Evolutionary conservation across 2,888 invertebrate genomes (phyloP), one percentile per base, ranked within the genome.

Genomic region (Meganola albula): DNA sequence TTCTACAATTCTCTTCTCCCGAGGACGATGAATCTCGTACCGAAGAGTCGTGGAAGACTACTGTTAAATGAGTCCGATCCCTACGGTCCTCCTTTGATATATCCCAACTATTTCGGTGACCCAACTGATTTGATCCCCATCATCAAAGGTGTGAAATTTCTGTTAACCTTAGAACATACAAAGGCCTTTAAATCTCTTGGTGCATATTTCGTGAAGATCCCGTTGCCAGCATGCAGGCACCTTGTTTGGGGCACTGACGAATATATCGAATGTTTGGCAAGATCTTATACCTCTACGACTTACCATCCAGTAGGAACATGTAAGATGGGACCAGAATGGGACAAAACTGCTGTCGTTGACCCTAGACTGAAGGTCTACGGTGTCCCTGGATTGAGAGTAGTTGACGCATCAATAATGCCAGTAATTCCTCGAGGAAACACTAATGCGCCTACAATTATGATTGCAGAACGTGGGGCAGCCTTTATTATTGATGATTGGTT

Each of bases 371-470:
- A 80, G 27, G 91, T 94, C 0, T 88, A 91, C 33, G 93, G 93
- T 1, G 33, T 77, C 0, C 30, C 48, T 4, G 72, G 86, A 2
- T 59, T 92, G 0, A 82, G 94, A 30, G 93, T 94, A 0, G 89
- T 90, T 1, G 94, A 94, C 62, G 90, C 92, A 0, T 93, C 93
- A 3, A 90, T 95, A 21, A 95, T 95, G 93, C 95, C 95, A 0
- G 77, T 73, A 0, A 89, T 94, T 13, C 82, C 91, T 0, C 91
- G 93, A 41, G 93, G 92, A 0, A 95, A 95, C 61, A 94, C 94
- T 0, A 94, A 94, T 55, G 95, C 92, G 0, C 92, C 94, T 0
- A 87, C 89, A 0, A 91, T 94, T 6, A 94, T 93, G 94, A 92
- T 94, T 27, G 95, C 90, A 0, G 94, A 94, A 31, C 61, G 56